Base-by-base conservation (phyloP, 2,888 invertebrate species). In the Aphidoletes aphidimyza region DNA sequence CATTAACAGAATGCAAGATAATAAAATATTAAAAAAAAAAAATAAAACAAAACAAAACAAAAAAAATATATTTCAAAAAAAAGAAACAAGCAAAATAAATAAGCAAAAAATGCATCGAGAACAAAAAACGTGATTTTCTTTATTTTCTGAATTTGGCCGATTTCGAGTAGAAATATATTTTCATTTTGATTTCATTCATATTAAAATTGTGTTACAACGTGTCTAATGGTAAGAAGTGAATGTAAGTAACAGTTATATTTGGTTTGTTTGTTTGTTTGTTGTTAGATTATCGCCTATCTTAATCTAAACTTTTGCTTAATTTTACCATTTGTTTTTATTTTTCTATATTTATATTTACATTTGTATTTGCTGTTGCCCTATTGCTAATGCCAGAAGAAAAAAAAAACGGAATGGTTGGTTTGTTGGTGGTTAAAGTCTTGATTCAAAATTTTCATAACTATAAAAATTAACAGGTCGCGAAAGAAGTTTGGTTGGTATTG, bases 401-500 rank as follows among this genome's bases (percentile, higher is more conserved):
- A n/a, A n/a, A n/a, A n/a, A n/a, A n/a, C n/a, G n/a, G n/a, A n/a
- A n/a, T n/a, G n/a, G n/a, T n/a, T n/a, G n/a, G n/a, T n/a, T n/a
- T n/a, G n/a, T n/a, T n/a, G n/a, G n/a, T n/a, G n/a, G 19, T 54
- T 86, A 87, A n/a, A 87, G 85, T 84, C 87, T 86, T 42, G 87
- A 87, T 85, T 87, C 87, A 83, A 86, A 87, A 85, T 86, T 85
- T 85, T 87, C 87, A 84, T 87, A 87, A 85, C 87, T 86, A 85
- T 87, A 87, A 84, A 85, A 86, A 59, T 86, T 86, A 78, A 90
- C 89, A 83, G 90, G 90, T 84, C 89, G 88, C 85, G 90, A 90
- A 84, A 90, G 87, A 86, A 90, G 87, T 87, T 90, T 90, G 49
- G 88, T 88, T 84, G 90, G 89, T 69, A 90, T 87, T 81, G 88